Percentiles rank a stretch among this genome's conserved stretches.
Evolutionary conservation across 2,797 vertebrate species (phyloP).

Genomic region (Gallinago nigripennis): DNA sequence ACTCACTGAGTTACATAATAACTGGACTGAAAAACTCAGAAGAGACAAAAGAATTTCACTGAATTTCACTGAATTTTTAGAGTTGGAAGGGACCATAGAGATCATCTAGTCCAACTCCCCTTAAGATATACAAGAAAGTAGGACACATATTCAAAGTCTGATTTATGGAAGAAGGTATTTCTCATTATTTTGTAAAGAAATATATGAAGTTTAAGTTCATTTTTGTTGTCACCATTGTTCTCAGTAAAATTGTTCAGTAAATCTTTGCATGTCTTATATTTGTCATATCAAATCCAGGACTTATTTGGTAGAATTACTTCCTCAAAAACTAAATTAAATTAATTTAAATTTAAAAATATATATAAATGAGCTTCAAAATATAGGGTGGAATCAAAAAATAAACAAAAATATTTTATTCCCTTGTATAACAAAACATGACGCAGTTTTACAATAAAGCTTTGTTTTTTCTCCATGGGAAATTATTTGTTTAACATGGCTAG

Average conservation of each 20-base stretch:
- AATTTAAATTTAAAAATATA: neutral
- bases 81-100: too few relatives aligned
- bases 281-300: neutral
- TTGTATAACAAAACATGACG: neutral
- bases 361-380: neutral
- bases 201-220: neutral
- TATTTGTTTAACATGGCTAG: neutral
- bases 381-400: neutral
- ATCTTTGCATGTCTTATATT: rapidly evolving
- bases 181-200: neutral
- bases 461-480: neutral
- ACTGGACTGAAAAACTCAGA: neutral
- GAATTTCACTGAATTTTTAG: too few relatives aligned
- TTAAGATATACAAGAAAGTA: neutral
- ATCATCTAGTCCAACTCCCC: too few relatives aligned
- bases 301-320: neutral
- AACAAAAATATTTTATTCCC: neutral
- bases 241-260: neutral
- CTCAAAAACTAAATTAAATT: neutral
- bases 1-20: neutral
- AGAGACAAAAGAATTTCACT: neutral
- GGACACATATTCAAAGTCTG: rapidly evolving
- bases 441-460: neutral
- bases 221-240: neutral
- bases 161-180: neutral